Evolutionary conservation across 2,113 vertebrate genomes (phyloP).

Genomic region (Cyprinus carpio): DNA sequence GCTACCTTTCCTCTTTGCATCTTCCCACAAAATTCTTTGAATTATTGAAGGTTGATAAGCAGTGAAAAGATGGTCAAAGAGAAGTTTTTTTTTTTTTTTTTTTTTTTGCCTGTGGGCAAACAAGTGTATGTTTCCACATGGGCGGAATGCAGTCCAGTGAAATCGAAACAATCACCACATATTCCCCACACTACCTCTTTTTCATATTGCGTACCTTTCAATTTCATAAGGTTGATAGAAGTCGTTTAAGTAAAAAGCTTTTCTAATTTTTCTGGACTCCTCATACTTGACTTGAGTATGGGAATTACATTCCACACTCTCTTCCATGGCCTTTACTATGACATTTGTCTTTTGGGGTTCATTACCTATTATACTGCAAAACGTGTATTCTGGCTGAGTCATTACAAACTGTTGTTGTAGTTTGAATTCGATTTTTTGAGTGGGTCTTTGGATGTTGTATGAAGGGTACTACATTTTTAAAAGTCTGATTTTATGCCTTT

Average conservation of each 20-base stretch:
- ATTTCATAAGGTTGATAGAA: too few species aligned
- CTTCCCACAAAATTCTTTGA: constrained; percentile 61
- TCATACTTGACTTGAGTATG: too few species aligned
- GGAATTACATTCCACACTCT: constrained; percentile 1
- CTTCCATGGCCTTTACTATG: neutral
- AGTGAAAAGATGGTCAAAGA: constrained; percentile 59
- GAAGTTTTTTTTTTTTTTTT: constrained; percentile 37
- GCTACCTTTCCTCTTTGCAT: neutral
- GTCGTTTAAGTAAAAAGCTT: too few species aligned
- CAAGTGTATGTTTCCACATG: constrained; percentile 43
- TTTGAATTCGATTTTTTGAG: too few species aligned
- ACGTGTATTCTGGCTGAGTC: neutral
- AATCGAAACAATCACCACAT: neutral
- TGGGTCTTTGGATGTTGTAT: neutral
- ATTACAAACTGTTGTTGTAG: too few species aligned
- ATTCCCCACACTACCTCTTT: neutral
- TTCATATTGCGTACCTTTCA: too few species aligned
- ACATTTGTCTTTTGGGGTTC: neutral
- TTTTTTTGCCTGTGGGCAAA: constrained; percentile 53
- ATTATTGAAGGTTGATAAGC: constrained; percentile 67
- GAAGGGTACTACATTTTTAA: too few species aligned
- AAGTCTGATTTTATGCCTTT: neutral
- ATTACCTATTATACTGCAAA: neutral
- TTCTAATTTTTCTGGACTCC: too few species aligned
- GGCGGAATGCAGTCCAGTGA: constrained; percentile 35